A percentile compares a stretch with the other conserved stretches of the same genome.
Evolutionary conservation across 2,113 vertebrate species (phyloP).

Genomic region (Corythornis cristatus): DNA sequence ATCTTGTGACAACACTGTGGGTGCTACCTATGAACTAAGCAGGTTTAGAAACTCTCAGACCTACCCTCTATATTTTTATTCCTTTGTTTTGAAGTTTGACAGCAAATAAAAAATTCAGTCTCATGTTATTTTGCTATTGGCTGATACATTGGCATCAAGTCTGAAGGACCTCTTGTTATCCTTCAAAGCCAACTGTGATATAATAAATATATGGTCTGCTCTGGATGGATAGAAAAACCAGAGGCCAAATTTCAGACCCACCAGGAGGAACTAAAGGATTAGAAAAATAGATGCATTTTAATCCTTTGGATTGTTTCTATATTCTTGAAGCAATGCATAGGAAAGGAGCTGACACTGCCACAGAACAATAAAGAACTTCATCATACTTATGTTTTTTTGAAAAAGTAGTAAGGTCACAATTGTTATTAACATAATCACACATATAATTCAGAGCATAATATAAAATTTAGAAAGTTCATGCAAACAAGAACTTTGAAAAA

Average conservation of each 20-base stretch:
- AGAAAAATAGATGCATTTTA: slow-evolving; percentile 9
- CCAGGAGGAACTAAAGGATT: slow-evolving; percentile 18
- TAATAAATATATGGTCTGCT: slow-evolving; percentile 1
- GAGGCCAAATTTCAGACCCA: slow-evolving; percentile 4
- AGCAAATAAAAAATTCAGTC: slow-evolving; percentile 46
- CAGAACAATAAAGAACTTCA: neutral
- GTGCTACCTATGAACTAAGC: neutral
- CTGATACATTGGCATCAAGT: slow-evolving; percentile 1
- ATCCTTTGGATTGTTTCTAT: neutral
- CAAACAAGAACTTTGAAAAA: neutral
- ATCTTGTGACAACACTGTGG: neutral
- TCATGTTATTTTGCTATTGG: slow-evolving; percentile 32
- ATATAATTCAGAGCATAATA: slow-evolving; percentile 20
- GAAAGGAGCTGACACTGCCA: neutral
- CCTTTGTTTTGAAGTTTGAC: slow-evolving; percentile 32
- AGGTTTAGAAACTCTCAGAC: neutral
- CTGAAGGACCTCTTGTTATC: slow-evolving; percentile 4
- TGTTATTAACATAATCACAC: slow-evolving; percentile 16
- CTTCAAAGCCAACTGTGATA: slow-evolving; percentile 37
- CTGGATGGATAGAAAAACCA: slow-evolving; percentile 5
- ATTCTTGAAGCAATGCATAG: neutral
- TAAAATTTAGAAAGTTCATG: slow-evolving; percentile 16
- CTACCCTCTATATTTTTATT: neutral
- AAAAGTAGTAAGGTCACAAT: neutral
- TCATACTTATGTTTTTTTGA: neutral